Conservation (phyloP, 2,797 vertebrate species). For the Pseudochromis fuscus region DNA sequence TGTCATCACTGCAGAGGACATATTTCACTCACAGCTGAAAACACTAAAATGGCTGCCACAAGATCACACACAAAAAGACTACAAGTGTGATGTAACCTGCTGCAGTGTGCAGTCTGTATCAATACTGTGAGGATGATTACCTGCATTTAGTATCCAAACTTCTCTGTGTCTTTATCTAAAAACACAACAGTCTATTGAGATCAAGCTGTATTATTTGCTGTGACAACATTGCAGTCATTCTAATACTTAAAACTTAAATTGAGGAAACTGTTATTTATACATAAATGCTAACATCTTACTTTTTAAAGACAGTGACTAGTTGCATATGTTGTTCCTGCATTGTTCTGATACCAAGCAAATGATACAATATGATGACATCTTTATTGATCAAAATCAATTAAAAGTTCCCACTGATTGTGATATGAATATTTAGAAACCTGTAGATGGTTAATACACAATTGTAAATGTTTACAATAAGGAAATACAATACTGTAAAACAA, state of each 20-base stretch:
- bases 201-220: slow-evolving; percentile 21
- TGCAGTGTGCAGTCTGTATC: slow-evolving; percentile 56
- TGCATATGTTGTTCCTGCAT: slow-evolving; percentile 28
- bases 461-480: slow-evolving; percentile 13
- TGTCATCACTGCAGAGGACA: slow-evolving; percentile 48
- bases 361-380: slow-evolving; percentile 34
- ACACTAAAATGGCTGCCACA: slow-evolving; percentile 88
- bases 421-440: slow-evolving; percentile 18
- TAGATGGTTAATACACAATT: slow-evolving; percentile 22
- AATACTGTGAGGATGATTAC: slow-evolving; percentile 32
- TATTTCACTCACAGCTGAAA: slow-evolving; percentile 59
- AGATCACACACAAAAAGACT: slow-evolving; percentile 64
- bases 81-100: slow-evolving; percentile 72
- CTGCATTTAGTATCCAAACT: slow-evolving; percentile 37
- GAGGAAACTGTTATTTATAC: slow-evolving; percentile 1
- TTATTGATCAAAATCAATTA: slow-evolving; percentile 74
- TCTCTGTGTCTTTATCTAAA: slow-evolving; percentile 32
- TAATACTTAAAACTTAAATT: neutral
- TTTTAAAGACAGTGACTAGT: neutral
- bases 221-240: slow-evolving; percentile 26
- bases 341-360: slow-evolving; percentile 59
- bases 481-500: slow-evolving; percentile 23
- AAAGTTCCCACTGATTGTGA: slow-evolving; percentile 34
- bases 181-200: slow-evolving; percentile 33
- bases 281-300: slow-evolving; percentile 17